These are phyloP conservation scores for Corythornis madagascariensis DNA, from an alignment of 2,113 vertebrate genomes.

Conservation along the genomic window DNA sequence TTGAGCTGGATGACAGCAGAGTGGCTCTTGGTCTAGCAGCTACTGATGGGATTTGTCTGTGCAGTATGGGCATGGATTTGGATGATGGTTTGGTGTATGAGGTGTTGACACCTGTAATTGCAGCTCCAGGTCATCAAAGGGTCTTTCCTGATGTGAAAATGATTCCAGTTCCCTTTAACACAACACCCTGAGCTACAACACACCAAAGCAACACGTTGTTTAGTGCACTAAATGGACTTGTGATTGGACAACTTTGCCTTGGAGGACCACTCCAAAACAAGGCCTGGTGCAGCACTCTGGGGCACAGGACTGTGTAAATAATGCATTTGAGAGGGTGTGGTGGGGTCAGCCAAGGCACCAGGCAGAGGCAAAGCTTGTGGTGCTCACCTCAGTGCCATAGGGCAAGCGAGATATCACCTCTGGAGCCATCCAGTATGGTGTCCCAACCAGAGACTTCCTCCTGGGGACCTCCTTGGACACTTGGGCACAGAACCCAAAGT, in stretches of 20 bases:
- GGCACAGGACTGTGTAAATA: neutral
- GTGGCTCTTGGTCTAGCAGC: neutral
- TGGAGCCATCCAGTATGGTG: slow-evolving; percentile 97
- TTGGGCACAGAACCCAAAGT: slow-evolving; percentile 98
- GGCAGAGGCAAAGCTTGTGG: fast-evolving
- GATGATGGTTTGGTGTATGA: neutral
- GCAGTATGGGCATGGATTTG: fast-evolving
- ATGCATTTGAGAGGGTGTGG: neutral
- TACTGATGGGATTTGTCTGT: fast-evolving
- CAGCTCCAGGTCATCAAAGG: neutral
- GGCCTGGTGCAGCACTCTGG: neutral
- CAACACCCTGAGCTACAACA: neutral
- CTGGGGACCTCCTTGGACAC: slow-evolving; percentile 98
- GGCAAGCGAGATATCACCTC: slow-evolving; percentile 98
- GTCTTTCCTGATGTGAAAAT: neutral
- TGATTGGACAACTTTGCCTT: neutral
- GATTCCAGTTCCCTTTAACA: neutral
- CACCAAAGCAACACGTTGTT: neutral
- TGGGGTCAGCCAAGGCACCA: fast-evolving
- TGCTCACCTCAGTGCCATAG: slow-evolving; percentile 92
- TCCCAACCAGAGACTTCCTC: slow-evolving; percentile 96
- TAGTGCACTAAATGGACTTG: neutral
- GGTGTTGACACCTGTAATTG: neutral
- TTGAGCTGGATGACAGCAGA: neutral
- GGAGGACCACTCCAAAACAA: neutral